These are phyloP conservation scores for Paramormyrops kingsleyae DNA, from an alignment of 2,113 vertebrate species.

Conservation along the genomic window DNA sequence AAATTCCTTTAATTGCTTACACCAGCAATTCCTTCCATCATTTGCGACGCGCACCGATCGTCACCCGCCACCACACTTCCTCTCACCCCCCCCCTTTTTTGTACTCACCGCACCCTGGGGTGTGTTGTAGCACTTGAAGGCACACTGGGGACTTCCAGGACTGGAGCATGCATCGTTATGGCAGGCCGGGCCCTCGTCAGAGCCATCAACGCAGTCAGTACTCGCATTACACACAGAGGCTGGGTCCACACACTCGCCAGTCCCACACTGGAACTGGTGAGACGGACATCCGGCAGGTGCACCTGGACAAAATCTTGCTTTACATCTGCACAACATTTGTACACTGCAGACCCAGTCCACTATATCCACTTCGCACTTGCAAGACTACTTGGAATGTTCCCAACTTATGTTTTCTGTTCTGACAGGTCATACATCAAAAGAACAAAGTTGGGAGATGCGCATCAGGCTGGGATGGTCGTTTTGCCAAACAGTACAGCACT, in stretches of 20 bases:
- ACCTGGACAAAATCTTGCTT: slow-evolving; percentile 52
- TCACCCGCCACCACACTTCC: not conserved
- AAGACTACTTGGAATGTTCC: not conserved
- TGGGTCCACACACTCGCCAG: slow-evolving; percentile 58
- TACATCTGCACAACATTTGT: not conserved
- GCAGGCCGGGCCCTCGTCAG: slow-evolving; percentile 73
- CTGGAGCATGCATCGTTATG: slow-evolving; percentile 26
- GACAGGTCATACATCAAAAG: not conserved
- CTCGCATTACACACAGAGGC: slow-evolving; percentile 62
- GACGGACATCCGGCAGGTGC: slow-evolving; percentile 48
- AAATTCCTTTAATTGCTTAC: not conserved
- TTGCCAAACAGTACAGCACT: not conserved
- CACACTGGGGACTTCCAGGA: slow-evolving; percentile 41
- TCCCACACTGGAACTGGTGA: slow-evolving; percentile 69
- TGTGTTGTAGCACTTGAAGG: slow-evolving; percentile 64
- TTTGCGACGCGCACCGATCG: not conserved
- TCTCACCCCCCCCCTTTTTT: not conserved
- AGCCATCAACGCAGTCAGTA: slow-evolving; percentile 66
- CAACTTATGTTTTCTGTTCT: not conserved
- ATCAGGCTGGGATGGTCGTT: not conserved
- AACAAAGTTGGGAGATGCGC: not conserved
- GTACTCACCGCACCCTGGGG: slow-evolving; percentile 65
- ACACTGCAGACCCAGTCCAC: not conserved
- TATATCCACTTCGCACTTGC: not conserved
- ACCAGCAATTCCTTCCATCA: not conserved